Evolutionary conservation across 2,888 invertebrate species (phyloP), one percentile per base, ranked within the genome.

Genomic region (Linnaemya vulpina): DNA sequence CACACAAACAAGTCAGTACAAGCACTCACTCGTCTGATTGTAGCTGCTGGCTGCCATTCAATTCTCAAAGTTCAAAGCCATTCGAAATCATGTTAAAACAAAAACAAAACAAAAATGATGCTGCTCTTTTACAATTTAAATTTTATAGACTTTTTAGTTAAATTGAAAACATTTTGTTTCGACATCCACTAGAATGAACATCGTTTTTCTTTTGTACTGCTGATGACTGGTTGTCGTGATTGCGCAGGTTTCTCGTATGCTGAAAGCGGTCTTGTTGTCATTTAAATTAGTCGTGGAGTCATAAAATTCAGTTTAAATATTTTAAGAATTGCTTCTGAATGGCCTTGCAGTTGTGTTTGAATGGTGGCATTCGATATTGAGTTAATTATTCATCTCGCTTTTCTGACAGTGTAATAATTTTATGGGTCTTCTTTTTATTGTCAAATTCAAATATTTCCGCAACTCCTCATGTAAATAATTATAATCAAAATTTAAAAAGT

Each of bases 281-380:
- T 68, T 65, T 13, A 55, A 65, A 65, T 46, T 3, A 40, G 20
- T n/a, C n/a, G n/a, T 35, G 22, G 43, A 20, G n/a, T 17, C 46
- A n/a, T 30, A 60, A 60, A 49, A 77, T 38, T 63, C 15, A 8
- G 40, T 22, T 43, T 43, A n/a, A 11, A 3, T 17, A 11, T 38
- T 17, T 17, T 49, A 46, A 65, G 49, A 65, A 65, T 49, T 46
- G 63, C 63, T 73, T 82, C 79, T 49, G 53, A 78, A 83, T 83
- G 75, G 85, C 86, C 85, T 86, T 86, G 75, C 55, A 70, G 53
- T 74, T 75, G 65, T 30, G 15, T 70, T 30, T 73, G 67, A 49
- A 73, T 30, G 30, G 74, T 62, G 13, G 38, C 60, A 40, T 77
- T 55, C 15, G 20, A 40, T 77, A 76, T 84, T 76, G 49, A 74